Percentiles rank a stretch among this genome's conserved stretches.
Evolutionary conservation across 2,113 vertebrate genomes (phyloP).

Genomic region (Meleagris gallopavo): DNA sequence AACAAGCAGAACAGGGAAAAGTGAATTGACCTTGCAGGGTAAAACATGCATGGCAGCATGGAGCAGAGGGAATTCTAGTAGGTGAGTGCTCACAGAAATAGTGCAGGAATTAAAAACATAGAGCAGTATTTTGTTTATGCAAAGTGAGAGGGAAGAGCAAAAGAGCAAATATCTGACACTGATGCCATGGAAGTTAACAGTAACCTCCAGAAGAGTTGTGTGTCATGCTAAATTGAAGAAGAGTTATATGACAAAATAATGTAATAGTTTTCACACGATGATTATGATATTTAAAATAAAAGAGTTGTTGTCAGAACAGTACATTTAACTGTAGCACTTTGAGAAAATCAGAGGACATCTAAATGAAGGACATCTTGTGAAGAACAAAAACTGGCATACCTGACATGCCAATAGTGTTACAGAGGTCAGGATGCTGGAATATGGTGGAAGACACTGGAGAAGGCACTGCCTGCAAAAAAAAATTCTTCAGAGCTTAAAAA

Average conservation of each 20-base stretch:
- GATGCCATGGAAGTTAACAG: not conserved
- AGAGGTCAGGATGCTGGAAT: not conserved
- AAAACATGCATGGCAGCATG: not conserved
- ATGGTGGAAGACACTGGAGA: not conserved
- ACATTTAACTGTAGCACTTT: not conserved
- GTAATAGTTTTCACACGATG: not conserved
- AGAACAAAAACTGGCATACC: not conserved
- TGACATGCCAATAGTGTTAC: not conserved
- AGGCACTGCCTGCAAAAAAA: not conserved
- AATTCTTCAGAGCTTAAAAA: not conserved
- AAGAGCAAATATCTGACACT: not conserved
- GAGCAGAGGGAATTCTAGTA: not conserved
- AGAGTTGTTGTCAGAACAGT: not conserved
- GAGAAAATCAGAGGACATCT: not conserved
- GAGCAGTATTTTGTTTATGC: not conserved
- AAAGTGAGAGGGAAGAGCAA: not conserved
- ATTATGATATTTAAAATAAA: not conserved
- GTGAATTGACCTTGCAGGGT: not conserved
- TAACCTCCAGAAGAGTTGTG: not conserved
- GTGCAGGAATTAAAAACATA: not conserved
- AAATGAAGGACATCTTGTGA: not conserved
- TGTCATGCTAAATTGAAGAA: not conserved
- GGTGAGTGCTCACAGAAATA: not conserved
- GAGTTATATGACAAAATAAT: not conserved
- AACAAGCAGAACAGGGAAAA: not conserved